Evolutionary conservation across 2,113 vertebrate genomes (phyloP).

Genomic region (Daphoenositta chrysoptera): DNA sequence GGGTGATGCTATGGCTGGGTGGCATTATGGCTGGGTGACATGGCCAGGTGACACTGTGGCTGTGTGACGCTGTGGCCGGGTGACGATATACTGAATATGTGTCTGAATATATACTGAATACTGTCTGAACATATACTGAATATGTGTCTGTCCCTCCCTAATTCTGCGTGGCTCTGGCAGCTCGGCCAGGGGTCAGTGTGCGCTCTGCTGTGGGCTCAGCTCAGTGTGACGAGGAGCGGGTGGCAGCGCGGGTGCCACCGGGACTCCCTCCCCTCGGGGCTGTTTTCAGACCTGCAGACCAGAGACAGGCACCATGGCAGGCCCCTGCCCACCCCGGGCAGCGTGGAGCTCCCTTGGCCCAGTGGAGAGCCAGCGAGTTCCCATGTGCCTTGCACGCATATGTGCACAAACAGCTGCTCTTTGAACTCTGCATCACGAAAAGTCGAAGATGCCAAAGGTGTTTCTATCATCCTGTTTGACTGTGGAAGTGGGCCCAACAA

Average conservation of each 20-base stretch:
- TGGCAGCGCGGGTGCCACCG: fast-evolving
- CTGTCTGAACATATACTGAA: no score
- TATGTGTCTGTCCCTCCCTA: no score
- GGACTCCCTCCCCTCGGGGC: no score
- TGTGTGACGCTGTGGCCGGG: fast-evolving
- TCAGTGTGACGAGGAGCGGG: fast-evolving
- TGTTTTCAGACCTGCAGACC: no score
- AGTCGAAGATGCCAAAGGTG: not conserved
- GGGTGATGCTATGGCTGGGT: no score
- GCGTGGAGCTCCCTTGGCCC: fast-evolving
- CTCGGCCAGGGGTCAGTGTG: fast-evolving
- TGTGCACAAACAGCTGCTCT: fast-evolving
- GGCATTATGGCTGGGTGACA: fast-evolving
- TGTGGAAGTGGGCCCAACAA: not conserved
- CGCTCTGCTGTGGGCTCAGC: fast-evolving
- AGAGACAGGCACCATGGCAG: fast-evolving
- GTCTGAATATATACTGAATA: no score
- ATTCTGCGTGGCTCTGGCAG: fast-evolving
- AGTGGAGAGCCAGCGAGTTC: no score
- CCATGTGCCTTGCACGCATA: fast-evolving
- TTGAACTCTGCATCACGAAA: not conserved
- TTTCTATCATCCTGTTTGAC: not conserved
- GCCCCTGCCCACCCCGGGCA: fast-evolving
- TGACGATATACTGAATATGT: no score
- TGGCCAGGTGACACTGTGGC: not conserved